Evolutionary conservation across 2,888 invertebrate species (phyloP).

Genomic region (Drosophila anomalipes): DNA sequence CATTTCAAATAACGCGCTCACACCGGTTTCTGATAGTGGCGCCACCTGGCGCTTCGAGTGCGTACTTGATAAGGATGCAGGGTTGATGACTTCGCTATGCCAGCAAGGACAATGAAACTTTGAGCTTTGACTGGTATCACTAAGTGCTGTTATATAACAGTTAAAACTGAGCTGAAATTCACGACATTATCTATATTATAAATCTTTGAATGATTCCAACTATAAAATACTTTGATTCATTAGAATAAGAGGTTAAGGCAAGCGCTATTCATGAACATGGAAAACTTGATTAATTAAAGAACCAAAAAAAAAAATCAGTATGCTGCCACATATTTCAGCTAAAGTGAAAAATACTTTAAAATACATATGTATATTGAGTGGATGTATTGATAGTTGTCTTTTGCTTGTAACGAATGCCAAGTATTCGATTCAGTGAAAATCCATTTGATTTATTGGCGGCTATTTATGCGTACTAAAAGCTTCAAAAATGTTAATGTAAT

Average conservation of each 20-base stretch:
- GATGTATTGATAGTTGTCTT: slow-evolving; percentile 2
- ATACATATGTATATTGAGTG: background rate
- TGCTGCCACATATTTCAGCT: background rate
- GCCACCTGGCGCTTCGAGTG: slow-evolving; percentile 39
- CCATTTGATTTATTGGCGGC: slow-evolving; percentile 64
- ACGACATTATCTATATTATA: background rate
- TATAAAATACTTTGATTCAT: background rate
- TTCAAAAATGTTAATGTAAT: slow-evolving; percentile 70
- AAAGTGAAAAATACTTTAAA: background rate
- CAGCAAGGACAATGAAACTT: slow-evolving; percentile 36
- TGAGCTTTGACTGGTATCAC: slow-evolving; percentile 3
- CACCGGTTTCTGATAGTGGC: slow-evolving; percentile 6
- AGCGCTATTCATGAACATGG: background rate
- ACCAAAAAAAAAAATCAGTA: background rate
- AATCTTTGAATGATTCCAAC: background rate
- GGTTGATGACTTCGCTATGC: slow-evolving; percentile 38
- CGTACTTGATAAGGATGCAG: slow-evolving; percentile 33
- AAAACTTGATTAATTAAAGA: background rate
- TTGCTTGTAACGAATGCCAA: slow-evolving; percentile 43
- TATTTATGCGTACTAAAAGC: slow-evolving; percentile 42
- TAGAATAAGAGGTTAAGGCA: background rate
- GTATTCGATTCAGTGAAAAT: slow-evolving; percentile 53
- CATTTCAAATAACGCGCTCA: slow-evolving; percentile 3
- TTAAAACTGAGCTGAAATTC: background rate
- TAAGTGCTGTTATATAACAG: slow-evolving; percentile 9